phyloP scores from a whole-genome alignment of 1,140 invertebrate genomes.

The Meloidogyne exigua region DNA sequence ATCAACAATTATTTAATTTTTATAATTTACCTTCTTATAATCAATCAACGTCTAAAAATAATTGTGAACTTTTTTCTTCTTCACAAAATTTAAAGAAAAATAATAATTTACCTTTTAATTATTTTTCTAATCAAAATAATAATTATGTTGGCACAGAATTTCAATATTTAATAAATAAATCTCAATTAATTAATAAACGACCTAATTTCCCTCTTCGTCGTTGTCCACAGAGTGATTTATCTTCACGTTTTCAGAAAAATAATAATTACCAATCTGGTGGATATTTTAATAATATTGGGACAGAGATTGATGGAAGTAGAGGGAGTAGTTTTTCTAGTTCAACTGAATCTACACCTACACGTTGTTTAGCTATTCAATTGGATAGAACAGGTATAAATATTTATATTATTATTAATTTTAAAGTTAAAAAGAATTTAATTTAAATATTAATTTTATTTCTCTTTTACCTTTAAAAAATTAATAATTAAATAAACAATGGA shows the following conservation, averaged over 20 bases:
- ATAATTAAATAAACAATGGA: no score
- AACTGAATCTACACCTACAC: slow-evolving; percentile 45
- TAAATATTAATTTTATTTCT: no score
- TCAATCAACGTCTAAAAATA: neutral
- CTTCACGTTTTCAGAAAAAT: slow-evolving; percentile 47
- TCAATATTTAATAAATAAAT: neutral
- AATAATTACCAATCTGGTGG: slow-evolving; percentile 12
- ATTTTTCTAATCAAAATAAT: neutral
- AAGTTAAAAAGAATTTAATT: neutral
- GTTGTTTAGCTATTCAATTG: slow-evolving; percentile 24
- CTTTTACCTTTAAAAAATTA: no score
- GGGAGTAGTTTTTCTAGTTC: slow-evolving; percentile 13
- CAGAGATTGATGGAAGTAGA: slow-evolving; percentile 10
- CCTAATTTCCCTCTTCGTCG: slow-evolving; percentile 32
- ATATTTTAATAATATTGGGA: neutral
- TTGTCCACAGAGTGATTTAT: slow-evolving; percentile 48
- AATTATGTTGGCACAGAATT: neutral
- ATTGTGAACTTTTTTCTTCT: neutral
- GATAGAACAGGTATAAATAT: neutral
- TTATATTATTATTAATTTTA: neutral
- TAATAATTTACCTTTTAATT: neutral
- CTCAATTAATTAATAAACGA: neutral
- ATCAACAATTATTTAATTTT: neutral
- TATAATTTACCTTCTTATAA: neutral
- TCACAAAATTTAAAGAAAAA: neutral